Base-by-base conservation (phyloP, 2,888 invertebrate genomes). In the Zhuqinia jingwanae region DNA sequence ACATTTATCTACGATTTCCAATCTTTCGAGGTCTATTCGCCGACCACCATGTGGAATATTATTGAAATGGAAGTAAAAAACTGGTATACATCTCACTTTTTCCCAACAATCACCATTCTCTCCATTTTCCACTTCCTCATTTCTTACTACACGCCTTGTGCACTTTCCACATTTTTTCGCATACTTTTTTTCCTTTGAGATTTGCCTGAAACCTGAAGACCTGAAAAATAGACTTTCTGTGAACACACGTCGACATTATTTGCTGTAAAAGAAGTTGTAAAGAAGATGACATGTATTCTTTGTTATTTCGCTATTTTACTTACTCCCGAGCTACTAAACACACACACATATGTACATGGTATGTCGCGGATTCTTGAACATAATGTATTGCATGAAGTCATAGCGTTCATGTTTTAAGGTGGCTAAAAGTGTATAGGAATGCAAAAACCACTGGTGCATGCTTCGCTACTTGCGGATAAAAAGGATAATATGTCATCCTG, bases 401-500 rank as follows among this genome's bases (percentile, higher is more conserved):
- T 47, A 47, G 45, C 22, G 27, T n/a, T n/a, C n/a, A n/a, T n/a
- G n/a, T n/a, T n/a, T n/a, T n/a, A n/a, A n/a, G n/a, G n/a, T n/a
- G n/a, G n/a, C n/a, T n/a, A n/a, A n/a, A n/a, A n/a, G n/a, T n/a
- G n/a, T n/a, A n/a, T n/a, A n/a, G n/a, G n/a, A n/a, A n/a, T n/a
- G n/a, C n/a, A n/a, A 65, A 78, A 65, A 45, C 78, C 78, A 65
- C 27, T 50, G 78, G 47, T 78, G 78, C 78, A 63, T 78, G 65
- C 63, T 47, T 25, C 50, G 63, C 63, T 78, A 63, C 25, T 30
- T 65, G 27, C 13, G 20, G 22, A 47, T 25, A 10, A 11, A 36
- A 10, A 36, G 17, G 36, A 36, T 20, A 17, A 25, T 47, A 27
- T 45, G 20, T 53, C 56, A 63, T 45, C 63, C 20, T 65, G 27